Conservation (phyloP, 2,797 vertebrate genomes). For the Gobionotothen gibberifrons region DNA sequence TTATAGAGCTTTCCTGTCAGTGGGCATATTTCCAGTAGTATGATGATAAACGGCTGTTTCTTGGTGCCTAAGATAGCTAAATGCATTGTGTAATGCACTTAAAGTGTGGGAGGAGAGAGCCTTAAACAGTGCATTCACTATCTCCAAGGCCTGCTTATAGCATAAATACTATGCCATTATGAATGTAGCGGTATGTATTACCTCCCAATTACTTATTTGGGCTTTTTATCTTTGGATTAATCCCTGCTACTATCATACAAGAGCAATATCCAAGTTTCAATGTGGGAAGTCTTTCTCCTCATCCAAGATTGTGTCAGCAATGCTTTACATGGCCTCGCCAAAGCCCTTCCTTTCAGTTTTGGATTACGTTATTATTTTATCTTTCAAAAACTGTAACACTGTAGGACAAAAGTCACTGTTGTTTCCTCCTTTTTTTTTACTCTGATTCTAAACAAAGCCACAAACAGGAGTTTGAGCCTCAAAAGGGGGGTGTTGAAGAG, state of each 20-base stretch:
- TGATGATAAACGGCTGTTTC: constrained; percentile 80
- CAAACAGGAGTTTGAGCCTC: constrained; percentile 60
- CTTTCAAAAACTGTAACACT: constrained; percentile 25
- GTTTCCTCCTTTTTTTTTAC: constrained; percentile 52
- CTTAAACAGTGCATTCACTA: constrained; percentile 28
- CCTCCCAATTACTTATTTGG: constrained; percentile 43
- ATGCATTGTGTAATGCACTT: constrained; percentile 62
- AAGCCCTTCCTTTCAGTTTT: constrained; percentile 36
- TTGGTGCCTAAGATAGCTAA: constrained; percentile 61
- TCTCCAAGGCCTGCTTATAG: constrained; percentile 32
- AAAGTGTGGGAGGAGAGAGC: constrained; percentile 43
- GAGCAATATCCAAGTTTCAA: constrained; percentile 39
- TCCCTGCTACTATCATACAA: constrained; percentile 33
- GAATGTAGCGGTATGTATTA: constrained; percentile 32
- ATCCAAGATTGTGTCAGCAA: constrained; percentile 47
- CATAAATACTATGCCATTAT: constrained; percentile 34
- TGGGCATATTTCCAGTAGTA: constrained; percentile 74
- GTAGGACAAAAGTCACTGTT: constrained; percentile 35
- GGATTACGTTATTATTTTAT: constrained; percentile 23
- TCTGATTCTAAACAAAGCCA: constrained; percentile 66
- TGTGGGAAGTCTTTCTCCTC: constrained; percentile 40
- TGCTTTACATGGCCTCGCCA: constrained; percentile 13
- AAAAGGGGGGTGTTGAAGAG: constrained; percentile 67
- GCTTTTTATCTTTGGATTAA: constrained; percentile 56
- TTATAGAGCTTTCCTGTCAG: constrained; percentile 76